Evolutionary conservation across 2,888 invertebrate species (phyloP), one percentile per base, ranked within the genome.

Genomic region (Chloroclysta siterata): DNA sequence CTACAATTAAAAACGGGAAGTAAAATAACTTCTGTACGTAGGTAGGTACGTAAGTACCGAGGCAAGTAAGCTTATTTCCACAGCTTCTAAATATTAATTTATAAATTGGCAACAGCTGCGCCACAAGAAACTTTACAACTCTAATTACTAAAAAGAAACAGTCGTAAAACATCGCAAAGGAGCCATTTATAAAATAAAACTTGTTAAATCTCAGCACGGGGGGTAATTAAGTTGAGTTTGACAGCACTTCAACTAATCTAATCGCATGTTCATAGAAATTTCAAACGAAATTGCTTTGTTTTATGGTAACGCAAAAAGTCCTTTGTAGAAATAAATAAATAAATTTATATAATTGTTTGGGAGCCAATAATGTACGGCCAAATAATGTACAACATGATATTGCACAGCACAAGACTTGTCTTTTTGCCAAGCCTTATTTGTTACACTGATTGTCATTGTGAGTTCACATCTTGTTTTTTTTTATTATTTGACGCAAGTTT

Each of bases 61-160:
- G 22, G 22, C 11, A 39, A 8, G 1, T 39, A 39, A 8, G 1
- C 33, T 33, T 33, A 33, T 39, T 11, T 39, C 36, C 11, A 11
- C 3, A 39, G 36, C 36, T 39, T 39, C 36, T 39, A 47, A 53
- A 14, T 46, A 48, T 33, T 51, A 51, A 51, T 51, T 33, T 47
- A 55, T 33, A 60, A 64, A 64, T 60, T 48, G 28, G 33, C 29
- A 22, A 11, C 64, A 60, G 55, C 60, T 56, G 60, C 42, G 64
- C 56, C 60, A 13, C 48, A 60, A 54, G 53, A 47, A 36, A 51
- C 54, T 59, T 28, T 44, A 54, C 60, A 65, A 57, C 58, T 68
- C 57, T 65, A 68, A 71, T 71, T 69, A 71, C 36, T 66, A 50
- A 47, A 67, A 65, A 68, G 66, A 71, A 69, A 65, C 68, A 66